Conservation (phyloP, 2,113 vertebrate genomes). For the Capra hircus region DNA sequence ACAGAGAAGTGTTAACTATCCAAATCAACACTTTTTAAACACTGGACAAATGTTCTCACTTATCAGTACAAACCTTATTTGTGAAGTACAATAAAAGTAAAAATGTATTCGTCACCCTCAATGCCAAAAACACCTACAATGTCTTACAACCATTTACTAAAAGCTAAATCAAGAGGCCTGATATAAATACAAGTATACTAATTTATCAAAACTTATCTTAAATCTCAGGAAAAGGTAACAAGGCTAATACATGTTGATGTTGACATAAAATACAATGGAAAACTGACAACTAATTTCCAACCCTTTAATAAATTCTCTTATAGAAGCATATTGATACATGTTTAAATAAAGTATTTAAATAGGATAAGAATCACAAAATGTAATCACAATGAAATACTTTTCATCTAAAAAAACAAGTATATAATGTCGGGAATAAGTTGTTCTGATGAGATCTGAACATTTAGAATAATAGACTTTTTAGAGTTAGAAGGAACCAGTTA, state of each 20-base stretch:
- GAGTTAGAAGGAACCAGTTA: background rate
- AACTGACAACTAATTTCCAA: background rate
- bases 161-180: background rate
- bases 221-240: background rate
- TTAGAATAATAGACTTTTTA: background rate
- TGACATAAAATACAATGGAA: background rate
- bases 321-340: background rate
- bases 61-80: background rate
- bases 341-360: background rate
- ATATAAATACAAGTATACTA: background rate
- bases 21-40: slow-evolving; percentile 6
- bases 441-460: background rate
- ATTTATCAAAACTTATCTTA: slow-evolving; percentile 14
- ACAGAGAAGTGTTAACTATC: background rate
- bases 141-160: background rate
- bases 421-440: background rate
- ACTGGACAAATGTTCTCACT: background rate
- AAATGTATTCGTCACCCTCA: background rate
- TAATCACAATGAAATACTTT: background rate
- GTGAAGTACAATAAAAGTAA: background rate
- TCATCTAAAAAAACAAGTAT: background rate
- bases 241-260: background rate
- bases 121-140: background rate
- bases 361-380: background rate
- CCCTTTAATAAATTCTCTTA: background rate